A percentile compares a stretch with the other conserved stretches of the same genome.
Conservation (phyloP, 2,888 invertebrate species). For the Gnatocerus cornutus region DNA sequence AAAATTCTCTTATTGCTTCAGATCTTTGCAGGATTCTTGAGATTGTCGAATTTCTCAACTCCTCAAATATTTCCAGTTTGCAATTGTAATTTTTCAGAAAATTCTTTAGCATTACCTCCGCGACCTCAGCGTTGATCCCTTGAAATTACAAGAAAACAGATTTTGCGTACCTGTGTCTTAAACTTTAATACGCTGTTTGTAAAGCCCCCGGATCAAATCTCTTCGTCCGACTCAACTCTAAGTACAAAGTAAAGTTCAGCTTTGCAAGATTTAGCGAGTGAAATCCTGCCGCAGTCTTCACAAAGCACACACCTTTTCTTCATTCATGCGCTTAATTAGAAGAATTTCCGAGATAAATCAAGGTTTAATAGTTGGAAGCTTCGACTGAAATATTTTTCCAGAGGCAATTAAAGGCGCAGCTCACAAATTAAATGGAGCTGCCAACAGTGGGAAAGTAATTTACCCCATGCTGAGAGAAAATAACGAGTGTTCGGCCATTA, state of each 20-base stretch:
- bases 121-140: too few species aligned
- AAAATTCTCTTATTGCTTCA: too few species aligned
- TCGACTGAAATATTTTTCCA: constrained; percentile 17
- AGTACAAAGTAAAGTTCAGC: constrained; percentile 37
- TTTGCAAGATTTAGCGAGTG: constrained; percentile 26
- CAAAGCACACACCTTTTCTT: constrained; percentile 25
- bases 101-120: too few species aligned
- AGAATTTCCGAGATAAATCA: too few species aligned
- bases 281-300: constrained; percentile 19
- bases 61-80: too few species aligned
- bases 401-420: constrained; percentile 19
- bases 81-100: too few species aligned
- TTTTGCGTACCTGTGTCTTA: constrained; percentile 19
- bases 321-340: too few species aligned
- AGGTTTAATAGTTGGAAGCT: background rate
- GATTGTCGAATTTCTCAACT: too few species aligned
- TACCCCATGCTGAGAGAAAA: constrained; percentile 33
- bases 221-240: constrained; percentile 19
- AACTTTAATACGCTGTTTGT: constrained; percentile 26
- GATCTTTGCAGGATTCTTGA: too few species aligned
- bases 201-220: constrained; percentile 29
- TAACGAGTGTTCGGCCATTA: constrained; percentile 27
- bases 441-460: constrained; percentile 40
- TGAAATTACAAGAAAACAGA: too few species aligned
- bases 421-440: constrained; percentile 37